phyloP scores from a whole-genome alignment of 2,888 invertebrate species.

The Neelides folsomi region DNA sequence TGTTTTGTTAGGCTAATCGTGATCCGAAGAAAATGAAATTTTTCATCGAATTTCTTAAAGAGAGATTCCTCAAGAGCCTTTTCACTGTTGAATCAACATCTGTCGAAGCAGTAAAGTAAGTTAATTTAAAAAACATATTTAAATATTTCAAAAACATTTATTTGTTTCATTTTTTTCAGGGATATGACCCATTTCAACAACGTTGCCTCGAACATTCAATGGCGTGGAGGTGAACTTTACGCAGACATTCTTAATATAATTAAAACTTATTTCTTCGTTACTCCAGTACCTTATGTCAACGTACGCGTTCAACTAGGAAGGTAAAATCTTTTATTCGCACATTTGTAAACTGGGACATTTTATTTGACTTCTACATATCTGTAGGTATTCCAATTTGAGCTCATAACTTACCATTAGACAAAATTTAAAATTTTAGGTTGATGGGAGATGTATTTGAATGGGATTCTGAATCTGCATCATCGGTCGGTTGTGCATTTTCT shows the following conservation, averaged over 20 bases:
- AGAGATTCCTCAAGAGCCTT: constrained; percentile 28
- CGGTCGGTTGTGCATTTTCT: constrained; percentile 14
- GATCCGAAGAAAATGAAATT: constrained; percentile 32
- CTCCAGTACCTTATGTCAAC: constrained; percentile 31
- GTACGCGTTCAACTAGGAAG: constrained; percentile 30
- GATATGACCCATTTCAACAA: constrained; percentile 31
- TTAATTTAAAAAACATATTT: neutral
- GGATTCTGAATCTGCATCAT: constrained; percentile 16
- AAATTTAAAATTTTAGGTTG: constrained; percentile 28
- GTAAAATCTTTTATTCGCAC: constrained; percentile 6
- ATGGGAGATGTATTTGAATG: constrained; percentile 37
- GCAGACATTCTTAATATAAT: constrained; percentile 21
- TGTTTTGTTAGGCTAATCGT: constrained; percentile 23
- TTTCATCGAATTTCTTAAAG: constrained; percentile 28
- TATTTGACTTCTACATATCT: too few species aligned
- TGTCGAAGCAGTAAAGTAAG: constrained; percentile 30
- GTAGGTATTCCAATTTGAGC: neutral
- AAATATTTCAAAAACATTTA: neutral
- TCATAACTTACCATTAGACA: neutral
- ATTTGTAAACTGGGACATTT: neutral
- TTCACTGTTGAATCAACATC: constrained; percentile 31
- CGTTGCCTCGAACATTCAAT: constrained; percentile 23
- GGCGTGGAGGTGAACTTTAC: constrained; percentile 30
- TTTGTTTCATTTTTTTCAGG: constrained; percentile 11
- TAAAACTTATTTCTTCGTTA: constrained; percentile 30